Percentiles rank a stretch among this genome's conserved stretches.
phyloP scores from a whole-genome alignment of 2,888 invertebrate genomes.

The Peribatodes rhomboidaria region DNA sequence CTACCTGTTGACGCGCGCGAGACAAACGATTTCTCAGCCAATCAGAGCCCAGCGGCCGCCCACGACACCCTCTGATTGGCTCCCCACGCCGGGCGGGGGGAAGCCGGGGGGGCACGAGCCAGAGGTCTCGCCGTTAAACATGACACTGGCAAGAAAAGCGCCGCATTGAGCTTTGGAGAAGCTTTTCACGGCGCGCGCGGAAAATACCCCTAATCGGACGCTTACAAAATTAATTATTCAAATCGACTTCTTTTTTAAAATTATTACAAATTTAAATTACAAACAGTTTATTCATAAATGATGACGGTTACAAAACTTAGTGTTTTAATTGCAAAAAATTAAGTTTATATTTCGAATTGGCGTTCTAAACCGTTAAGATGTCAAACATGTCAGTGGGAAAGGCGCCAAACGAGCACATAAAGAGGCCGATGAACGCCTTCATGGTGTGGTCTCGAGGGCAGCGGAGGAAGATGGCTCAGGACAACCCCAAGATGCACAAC shows the following conservation, averaged over 20 bases:
- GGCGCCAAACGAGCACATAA: slow-evolving; percentile 91
- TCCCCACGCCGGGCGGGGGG: slow-evolving; percentile 63
- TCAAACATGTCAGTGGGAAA: slow-evolving; percentile 76
- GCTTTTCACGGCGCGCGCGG: slow-evolving; percentile 81
- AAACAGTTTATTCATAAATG: slow-evolving; percentile 11
- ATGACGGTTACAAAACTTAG: slow-evolving; percentile 29
- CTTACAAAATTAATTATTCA: slow-evolving; percentile 42
- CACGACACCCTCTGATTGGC: slow-evolving; percentile 77
- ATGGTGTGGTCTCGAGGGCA: slow-evolving; percentile 98
- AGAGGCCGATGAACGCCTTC: slow-evolving; percentile 97
- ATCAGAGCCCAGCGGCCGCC: slow-evolving; percentile 79
- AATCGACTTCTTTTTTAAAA: slow-evolving; percentile 28
- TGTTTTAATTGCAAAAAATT: slow-evolving; percentile 30
- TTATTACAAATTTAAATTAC: slow-evolving; percentile 17
- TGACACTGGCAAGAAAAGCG: slow-evolving; percentile 83
- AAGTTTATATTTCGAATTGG: slow-evolving; percentile 31
- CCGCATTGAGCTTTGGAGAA: slow-evolving; percentile 84
- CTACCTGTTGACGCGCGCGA: slow-evolving; percentile 87
- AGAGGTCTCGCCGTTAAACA: slow-evolving; percentile 72
- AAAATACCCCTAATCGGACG: slow-evolving; percentile 48
- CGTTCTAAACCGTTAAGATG: slow-evolving; percentile 29
- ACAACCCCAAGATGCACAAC: slow-evolving; percentile 98
- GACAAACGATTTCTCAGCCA: slow-evolving; percentile 76
- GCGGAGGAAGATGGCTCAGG: slow-evolving; percentile 96
- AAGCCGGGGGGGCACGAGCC: slow-evolving; percentile 65